Evolutionary conservation across 2,797 vertebrate species (phyloP).

Genomic region (Gymnothorax javanicus): DNA sequence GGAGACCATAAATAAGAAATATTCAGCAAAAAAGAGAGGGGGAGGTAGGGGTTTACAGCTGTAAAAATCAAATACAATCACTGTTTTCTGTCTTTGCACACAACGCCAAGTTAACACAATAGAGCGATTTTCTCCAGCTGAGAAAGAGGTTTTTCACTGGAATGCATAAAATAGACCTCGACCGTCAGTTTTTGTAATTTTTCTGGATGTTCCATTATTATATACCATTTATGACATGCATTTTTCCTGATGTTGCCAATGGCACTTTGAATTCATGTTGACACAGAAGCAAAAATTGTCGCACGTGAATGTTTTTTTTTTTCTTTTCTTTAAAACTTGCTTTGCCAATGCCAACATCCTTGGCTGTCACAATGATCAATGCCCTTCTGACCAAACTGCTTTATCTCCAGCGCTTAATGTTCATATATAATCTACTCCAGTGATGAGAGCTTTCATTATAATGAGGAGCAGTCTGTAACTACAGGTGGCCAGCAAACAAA

Average conservation of each 20-base stretch:
- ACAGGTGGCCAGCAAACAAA: background rate
- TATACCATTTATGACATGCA: background rate
- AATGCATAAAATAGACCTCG: background rate
- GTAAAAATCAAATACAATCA: background rate
- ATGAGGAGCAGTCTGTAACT: background rate
- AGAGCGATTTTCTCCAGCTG: background rate
- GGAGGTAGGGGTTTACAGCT: background rate
- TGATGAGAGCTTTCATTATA: too few relatives aligned
- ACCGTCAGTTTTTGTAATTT: background rate
- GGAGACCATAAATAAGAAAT: constrained; percentile 1
- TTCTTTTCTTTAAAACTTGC: too few relatives aligned
- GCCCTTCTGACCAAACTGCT: too few relatives aligned
- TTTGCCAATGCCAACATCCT: too few relatives aligned
- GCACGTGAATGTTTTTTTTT: too few relatives aligned
- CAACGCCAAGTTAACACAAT: background rate
- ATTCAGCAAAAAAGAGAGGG: background rate
- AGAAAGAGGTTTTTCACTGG: background rate
- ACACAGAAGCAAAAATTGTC: too few relatives aligned
- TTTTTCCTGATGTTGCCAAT: background rate
- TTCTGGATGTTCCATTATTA: background rate
- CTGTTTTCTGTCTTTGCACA: background rate
- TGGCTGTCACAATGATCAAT: too few relatives aligned
- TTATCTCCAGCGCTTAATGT: too few relatives aligned
- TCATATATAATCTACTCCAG: too few relatives aligned
- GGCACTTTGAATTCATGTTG: background rate